phyloP scores from a whole-genome alignment of 64 coral and sea anemone species.

The Porites australiensis region DNA sequence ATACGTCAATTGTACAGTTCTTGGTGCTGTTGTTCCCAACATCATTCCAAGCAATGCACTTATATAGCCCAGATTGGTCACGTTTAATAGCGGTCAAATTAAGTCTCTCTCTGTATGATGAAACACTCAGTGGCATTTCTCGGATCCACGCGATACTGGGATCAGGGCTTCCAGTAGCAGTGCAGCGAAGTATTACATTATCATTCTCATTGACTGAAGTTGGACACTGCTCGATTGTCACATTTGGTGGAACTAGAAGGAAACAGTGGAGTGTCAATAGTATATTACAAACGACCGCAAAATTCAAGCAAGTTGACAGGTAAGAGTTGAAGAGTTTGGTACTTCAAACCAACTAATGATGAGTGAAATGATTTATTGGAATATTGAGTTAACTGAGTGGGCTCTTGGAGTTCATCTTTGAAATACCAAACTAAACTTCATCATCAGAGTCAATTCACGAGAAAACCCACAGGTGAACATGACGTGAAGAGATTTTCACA shows the following conservation, averaged over 20 bases:
- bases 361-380: no score
- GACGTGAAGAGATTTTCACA: no score
- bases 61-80: not conserved
- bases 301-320: no score
- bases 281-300: no score
- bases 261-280: no score
- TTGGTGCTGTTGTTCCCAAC: not conserved
- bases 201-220: not conserved
- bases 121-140: not conserved
- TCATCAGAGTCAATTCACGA: no score
- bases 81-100: not conserved
- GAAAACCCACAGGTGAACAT: no score
- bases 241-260: not conserved
- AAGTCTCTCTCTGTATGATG: not conserved
- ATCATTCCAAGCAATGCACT: conserved; percentile 7
- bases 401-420: no score
- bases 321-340: no score
- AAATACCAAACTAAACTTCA: no score
- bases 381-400: no score
- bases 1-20: not conserved
- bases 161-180: conserved; percentile 28
- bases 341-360: no score
- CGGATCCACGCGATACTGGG: not conserved
- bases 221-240: not conserved
- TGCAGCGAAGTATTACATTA: not conserved